Conservation (phyloP, 2,797 vertebrate species). For the Alauda arvensis region DNA sequence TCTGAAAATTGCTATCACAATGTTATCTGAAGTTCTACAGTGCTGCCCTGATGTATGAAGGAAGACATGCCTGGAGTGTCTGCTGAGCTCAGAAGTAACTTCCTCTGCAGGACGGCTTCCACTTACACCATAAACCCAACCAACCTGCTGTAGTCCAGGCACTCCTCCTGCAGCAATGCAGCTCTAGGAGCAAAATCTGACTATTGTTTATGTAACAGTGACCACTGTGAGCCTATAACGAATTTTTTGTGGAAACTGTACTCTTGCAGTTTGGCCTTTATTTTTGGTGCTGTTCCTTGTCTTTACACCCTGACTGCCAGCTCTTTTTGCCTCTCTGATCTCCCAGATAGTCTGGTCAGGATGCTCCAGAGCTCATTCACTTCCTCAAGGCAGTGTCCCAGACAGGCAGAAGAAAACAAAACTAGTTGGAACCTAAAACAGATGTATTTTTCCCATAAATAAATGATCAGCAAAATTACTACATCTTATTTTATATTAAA, state of each 20-base stretch:
- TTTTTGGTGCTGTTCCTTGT: not conserved
- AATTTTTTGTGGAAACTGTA: not conserved
- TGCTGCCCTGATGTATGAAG: not conserved
- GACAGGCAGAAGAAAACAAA: not conserved
- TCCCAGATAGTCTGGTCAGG: not conserved
- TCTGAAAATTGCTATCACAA: not conserved
- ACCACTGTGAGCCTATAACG: not conserved
- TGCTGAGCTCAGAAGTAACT: not conserved
- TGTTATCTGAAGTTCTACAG: not conserved
- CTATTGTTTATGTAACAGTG: not conserved
- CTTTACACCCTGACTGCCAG: not conserved
- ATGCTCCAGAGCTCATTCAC: not conserved
- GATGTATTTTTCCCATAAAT: not conserved
- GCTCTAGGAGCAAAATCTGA: not conserved
- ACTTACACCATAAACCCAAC: not conserved
- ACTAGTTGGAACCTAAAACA: accelerated
- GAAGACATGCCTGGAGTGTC: not conserved
- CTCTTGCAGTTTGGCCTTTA: not conserved
- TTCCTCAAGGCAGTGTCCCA: not conserved
- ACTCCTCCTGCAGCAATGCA: accelerated
- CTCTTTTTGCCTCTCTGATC: not conserved
- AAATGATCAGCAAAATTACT: not conserved
- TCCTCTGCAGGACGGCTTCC: not conserved
- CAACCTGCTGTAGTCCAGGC: not conserved
- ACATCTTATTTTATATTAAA: not conserved